These are phyloP conservation scores for Prionchulus punctatus DNA, from an alignment of 2,888 invertebrate species.

Conservation along the genomic window DNA sequence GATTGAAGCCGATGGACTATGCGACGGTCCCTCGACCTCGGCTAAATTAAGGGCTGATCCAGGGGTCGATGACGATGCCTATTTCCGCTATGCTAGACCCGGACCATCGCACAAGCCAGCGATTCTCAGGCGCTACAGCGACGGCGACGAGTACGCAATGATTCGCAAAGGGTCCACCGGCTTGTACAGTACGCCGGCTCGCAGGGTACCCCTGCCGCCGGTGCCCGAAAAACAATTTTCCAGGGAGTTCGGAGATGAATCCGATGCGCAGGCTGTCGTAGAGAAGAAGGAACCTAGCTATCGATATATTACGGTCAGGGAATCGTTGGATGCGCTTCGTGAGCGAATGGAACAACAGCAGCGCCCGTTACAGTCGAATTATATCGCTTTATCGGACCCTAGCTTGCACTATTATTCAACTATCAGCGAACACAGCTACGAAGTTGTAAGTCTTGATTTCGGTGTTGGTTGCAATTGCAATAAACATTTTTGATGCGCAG, in stretches of 20 bases:
- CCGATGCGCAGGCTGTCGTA: too few relatives aligned
- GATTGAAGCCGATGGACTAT: too few relatives aligned
- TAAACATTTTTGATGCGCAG: not conserved
- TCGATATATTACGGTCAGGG: conserved; percentile 3
- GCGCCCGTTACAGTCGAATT: not conserved
- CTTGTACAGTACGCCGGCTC: not conserved
- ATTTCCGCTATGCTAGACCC: not conserved
- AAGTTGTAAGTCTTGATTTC: not conserved
- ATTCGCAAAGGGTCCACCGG: not conserved
- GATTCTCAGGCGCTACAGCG: not conserved
- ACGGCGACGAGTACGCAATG: not conserved
- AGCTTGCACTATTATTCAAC: conserved; percentile 11
- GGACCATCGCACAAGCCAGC: not conserved
- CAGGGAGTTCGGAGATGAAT: too few relatives aligned
- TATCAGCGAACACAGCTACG: conserved; percentile 10
- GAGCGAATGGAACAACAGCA: not conserved
- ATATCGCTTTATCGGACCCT: not conserved
- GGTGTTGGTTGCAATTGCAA: not conserved
- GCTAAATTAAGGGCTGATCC: not conserved
- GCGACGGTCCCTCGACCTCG: not conserved
- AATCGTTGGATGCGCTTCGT: conserved; percentile 1
- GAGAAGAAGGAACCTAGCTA: not conserved
- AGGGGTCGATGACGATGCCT: not conserved
- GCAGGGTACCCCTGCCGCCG: not conserved
- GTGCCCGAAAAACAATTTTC: not conserved